These are phyloP conservation scores for Sebastes minor DNA, from an alignment of 2,797 vertebrate species.

Conservation along the genomic window DNA sequence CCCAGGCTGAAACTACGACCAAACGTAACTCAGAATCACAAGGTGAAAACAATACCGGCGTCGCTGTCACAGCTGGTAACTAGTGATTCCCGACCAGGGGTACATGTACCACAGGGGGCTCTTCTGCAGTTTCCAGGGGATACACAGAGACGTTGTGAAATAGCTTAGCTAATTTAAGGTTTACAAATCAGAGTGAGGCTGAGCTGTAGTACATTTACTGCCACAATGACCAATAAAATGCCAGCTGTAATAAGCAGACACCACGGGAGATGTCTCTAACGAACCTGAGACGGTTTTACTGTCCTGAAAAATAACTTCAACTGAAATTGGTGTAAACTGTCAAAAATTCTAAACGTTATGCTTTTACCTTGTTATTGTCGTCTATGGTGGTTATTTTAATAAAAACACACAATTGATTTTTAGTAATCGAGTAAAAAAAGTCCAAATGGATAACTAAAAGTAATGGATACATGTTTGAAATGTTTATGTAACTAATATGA, in stretches of 20 bases:
- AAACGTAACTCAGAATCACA: too few species aligned
- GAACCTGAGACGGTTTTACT: neutral
- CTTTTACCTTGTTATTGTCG: too few species aligned
- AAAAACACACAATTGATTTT: too few species aligned
- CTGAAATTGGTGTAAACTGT: too few species aligned
- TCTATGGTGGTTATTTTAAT: too few species aligned
- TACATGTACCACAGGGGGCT: neutral
- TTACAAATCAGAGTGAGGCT: neutral
- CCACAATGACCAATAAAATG: neutral
- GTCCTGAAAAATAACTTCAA: too few species aligned
- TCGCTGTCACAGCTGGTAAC: too few species aligned
- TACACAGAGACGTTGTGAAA: neutral
- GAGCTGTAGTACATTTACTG: neutral
- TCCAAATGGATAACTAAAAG: neutral
- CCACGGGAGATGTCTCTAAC: neutral
- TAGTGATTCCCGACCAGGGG: neutral
- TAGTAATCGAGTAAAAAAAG: fast-evolving
- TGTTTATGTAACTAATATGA: neutral
- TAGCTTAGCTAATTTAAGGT: neutral
- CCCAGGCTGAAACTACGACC: too few species aligned
- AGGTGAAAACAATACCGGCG: too few species aligned
- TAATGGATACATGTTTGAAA: too few species aligned
- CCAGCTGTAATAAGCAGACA: neutral
- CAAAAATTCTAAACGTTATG: too few species aligned
- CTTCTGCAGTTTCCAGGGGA: neutral